Base-by-base conservation (phyloP, 2,888 invertebrate genomes). In the Andricus curvator region DNA sequence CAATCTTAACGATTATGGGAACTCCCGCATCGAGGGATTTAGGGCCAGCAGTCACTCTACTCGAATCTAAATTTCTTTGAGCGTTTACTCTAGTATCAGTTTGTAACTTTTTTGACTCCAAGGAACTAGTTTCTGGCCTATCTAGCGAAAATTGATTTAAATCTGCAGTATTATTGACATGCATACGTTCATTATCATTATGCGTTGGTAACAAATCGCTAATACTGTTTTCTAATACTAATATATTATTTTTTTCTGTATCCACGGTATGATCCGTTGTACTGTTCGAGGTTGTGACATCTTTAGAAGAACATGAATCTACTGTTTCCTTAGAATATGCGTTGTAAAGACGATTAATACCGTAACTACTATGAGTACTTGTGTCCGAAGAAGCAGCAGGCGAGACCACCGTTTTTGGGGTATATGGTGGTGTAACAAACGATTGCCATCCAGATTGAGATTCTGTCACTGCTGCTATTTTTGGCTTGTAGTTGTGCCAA, bases 401-500 rank as follows among this genome's bases (percentile, higher is more conserved):
- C 1, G 74, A 74, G 13, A 74, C 74, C 51, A 60, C 56, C 0
- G 74, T 74, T 74, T 33, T 56, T 22, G 74, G 74, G 22, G 74
- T 74, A 33, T 74, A 74, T 22, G 82, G 64, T 22, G 83, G 66
- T 29, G 74, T 67, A 22, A 74, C 76, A 22, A 80, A 68, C 37
- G 76, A 11, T 67, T 68, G 25, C 60, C 83, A 83, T 13, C 9
- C 41, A 66, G 79, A 20, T 4, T 62, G 22, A 11, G 60, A 1
- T 17, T 22, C 81, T 66, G 81, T 82, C 17, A 60, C 44, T 44
- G 65, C 62, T 51, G 78, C 4, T 29, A 22, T 74, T 33, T 51
- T 29, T n/a, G 79, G 17, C 22, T 80, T 81, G 11, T 77, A 17
- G 37, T 87, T 81, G 1, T 87, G 74, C 88, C 88, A 88, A 62